These are phyloP conservation scores for Florisuga fusca DNA, from an alignment of 2,797 vertebrate genomes.

Conservation along the genomic window DNA sequence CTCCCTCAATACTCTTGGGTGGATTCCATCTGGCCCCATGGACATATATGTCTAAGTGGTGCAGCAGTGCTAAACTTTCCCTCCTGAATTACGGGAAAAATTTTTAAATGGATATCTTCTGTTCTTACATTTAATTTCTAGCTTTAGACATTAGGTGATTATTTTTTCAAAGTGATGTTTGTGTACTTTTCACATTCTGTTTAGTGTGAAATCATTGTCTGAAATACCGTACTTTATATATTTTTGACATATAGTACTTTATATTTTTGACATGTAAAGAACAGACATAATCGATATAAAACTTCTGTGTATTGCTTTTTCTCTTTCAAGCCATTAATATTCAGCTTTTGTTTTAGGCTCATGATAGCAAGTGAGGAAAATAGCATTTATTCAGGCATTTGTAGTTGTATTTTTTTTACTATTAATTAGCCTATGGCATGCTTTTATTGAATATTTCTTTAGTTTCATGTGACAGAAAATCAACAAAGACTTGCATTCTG, in stretches of 20 bases:
- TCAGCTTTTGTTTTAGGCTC: not conserved
- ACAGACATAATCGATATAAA: not conserved
- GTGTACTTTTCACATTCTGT: not conserved
- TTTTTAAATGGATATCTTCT: not conserved
- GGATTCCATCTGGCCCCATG: not conserved
- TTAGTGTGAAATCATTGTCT: not conserved
- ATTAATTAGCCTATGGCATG: not conserved
- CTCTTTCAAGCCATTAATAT: not conserved
- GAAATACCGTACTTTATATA: not conserved
- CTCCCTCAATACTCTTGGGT: not conserved
- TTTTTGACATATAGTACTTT: too few relatives aligned
- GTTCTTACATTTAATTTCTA: not conserved
- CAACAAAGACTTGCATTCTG: not conserved
- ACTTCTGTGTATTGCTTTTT: not conserved
- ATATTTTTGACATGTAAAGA: not conserved
- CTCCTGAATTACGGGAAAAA: not conserved
- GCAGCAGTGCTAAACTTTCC: not conserved
- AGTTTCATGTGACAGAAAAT: conserved; percentile 9
- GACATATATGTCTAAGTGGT: not conserved
- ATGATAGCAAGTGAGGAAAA: not conserved
- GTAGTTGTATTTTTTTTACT: not conserved
- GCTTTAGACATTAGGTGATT: not conserved
- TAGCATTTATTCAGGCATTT: not conserved
- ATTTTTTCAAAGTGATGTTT: not conserved
- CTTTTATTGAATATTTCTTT: not conserved